Evolutionary conservation across 1,140 invertebrate genomes (phyloP).

Genomic region (Drosophila guanche): DNA sequence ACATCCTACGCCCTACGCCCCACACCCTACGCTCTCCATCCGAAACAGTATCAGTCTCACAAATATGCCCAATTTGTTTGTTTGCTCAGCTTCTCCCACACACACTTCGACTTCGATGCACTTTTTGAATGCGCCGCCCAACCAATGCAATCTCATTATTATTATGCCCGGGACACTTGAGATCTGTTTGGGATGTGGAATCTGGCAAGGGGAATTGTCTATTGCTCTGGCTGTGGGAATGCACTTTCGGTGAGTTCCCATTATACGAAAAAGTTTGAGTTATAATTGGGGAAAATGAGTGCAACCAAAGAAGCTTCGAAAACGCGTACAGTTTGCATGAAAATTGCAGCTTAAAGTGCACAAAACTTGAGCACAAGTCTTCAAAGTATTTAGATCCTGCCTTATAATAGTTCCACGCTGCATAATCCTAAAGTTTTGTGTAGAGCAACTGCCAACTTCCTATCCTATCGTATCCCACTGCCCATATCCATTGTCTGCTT

Average conservation of each 20-base stretch:
- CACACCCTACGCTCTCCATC: not conserved
- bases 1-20: not conserved
- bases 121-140: slow-evolving; percentile 51
- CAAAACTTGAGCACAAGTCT: no score
- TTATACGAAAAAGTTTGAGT: slow-evolving; percentile 35
- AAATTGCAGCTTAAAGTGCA: no score
- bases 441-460: no score
- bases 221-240: slow-evolving; percentile 32
- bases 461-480: no score
- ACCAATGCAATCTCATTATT: slow-evolving; percentile 53
- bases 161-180: slow-evolving; percentile 46
- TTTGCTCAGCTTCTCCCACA: slow-evolving; percentile 19
- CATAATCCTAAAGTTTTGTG: no score
- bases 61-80: slow-evolving; percentile 63
- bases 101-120: not conserved
- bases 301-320: not conserved
- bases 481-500: slow-evolving; percentile 9
- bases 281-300: slow-evolving; percentile 34
- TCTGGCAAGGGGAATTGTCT: slow-evolving; percentile 5
- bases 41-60: slow-evolving; percentile 5
- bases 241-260: slow-evolving; percentile 43
- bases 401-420: no score
- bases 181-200: slow-evolving; percentile 1
- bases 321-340: not conserved
- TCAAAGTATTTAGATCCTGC: no score